Percentiles rank a stretch among this genome's conserved stretches.
phyloP scores from a whole-genome alignment of 2,113 vertebrate genomes.

The Diglossa brunneiventris region DNA sequence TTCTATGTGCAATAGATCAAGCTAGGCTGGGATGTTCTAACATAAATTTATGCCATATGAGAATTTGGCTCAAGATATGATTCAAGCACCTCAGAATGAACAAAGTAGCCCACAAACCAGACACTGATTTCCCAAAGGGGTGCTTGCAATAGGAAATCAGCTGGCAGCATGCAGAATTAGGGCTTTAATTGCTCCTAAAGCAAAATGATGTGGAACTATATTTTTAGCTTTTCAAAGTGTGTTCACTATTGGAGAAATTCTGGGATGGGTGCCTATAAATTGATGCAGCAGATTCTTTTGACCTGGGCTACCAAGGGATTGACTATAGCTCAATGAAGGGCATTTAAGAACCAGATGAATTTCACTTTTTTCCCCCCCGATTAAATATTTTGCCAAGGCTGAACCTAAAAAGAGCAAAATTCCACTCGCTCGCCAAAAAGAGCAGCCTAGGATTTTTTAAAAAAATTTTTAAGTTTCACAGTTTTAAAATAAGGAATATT shows the following conservation, averaged over 20 bases:
- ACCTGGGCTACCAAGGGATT: neutral
- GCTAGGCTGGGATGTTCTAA: neutral
- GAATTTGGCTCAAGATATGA: neutral
- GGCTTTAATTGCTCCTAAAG: conserved; percentile 16
- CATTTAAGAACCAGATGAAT: neutral
- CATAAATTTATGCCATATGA: neutral
- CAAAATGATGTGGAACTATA: neutral
- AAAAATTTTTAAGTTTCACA: neutral
- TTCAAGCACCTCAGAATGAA: neutral
- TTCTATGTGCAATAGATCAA: rapidly evolving
- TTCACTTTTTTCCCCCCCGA: neutral
- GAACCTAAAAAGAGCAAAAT: conserved; percentile 18
- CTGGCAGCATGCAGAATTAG: neutral
- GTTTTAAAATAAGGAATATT: neutral
- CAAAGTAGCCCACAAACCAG: neutral
- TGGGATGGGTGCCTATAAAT: neutral
- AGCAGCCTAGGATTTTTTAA: neutral
- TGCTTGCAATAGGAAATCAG: neutral
- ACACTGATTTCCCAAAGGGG: neutral
- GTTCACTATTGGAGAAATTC: neutral
- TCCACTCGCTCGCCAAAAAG: neutral
- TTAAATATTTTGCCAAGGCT: neutral
- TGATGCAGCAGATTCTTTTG: neutral
- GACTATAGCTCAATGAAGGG: neutral
- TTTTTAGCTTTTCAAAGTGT: neutral